Evolutionary conservation across 2,888 invertebrate genomes (phyloP).

Genomic region (Tenodera sinensis): DNA sequence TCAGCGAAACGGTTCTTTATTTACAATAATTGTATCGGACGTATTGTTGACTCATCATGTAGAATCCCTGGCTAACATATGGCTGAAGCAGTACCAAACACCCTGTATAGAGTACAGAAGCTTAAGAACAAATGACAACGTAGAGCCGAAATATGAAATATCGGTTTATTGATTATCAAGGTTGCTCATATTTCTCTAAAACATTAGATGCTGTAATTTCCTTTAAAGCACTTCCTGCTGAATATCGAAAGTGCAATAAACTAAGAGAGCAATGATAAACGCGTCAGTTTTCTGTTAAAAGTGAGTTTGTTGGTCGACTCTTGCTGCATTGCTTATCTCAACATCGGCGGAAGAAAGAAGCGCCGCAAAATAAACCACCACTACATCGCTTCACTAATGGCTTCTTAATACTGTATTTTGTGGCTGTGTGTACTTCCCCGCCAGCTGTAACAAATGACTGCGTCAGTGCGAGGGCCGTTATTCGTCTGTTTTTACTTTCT

Average conservation of each 20-base stretch:
- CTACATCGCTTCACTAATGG: neutral
- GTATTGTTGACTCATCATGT: too few species aligned
- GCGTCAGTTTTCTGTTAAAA: neutral
- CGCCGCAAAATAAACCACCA: neutral
- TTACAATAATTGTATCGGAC: too few species aligned
- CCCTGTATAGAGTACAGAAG: too few species aligned
- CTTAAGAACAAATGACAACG: too few species aligned
- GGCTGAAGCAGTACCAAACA: too few species aligned
- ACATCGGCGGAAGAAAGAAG: neutral
- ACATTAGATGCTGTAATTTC: neutral
- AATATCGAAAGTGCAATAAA: neutral
- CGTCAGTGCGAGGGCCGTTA: conserved; percentile 22
- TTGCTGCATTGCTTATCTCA: neutral
- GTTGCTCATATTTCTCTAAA: neutral
- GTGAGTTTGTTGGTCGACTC: neutral
- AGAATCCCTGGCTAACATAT: too few species aligned
- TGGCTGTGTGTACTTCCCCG: conserved; percentile 11
- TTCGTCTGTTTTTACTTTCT: conserved; percentile 10
- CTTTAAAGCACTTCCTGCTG: neutral
- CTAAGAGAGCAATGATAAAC: neutral
- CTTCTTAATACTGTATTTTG: conserved; percentile 15
- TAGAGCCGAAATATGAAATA: neutral
- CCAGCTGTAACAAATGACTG: conserved; percentile 27
- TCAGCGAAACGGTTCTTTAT: too few species aligned
- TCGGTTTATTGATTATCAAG: neutral